Conservation (phyloP, 1,140 invertebrate genomes). For the Schlechtendalia chinensis region DNA sequence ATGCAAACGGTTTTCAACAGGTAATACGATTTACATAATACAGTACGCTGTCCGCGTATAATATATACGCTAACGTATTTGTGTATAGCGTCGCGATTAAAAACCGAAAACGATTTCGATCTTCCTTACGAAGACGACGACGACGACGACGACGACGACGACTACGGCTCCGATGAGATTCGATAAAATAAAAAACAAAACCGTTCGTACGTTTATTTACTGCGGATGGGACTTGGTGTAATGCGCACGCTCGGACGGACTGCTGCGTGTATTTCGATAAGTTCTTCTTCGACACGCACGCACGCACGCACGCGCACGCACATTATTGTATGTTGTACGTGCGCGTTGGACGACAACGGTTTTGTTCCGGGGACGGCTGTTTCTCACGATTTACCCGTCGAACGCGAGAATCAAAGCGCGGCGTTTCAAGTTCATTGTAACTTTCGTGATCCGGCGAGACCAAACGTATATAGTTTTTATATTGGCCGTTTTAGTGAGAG, state of each 20-base stretch:
- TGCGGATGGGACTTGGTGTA: background rate
- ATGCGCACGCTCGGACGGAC: too few species aligned
- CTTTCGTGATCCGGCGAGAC: too few species aligned
- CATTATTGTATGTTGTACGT: background rate
- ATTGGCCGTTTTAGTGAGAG: too few species aligned
- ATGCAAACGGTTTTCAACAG: conserved; percentile 45
- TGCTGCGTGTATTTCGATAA: background rate
- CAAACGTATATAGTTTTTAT: too few species aligned
- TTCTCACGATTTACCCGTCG: too few species aligned
- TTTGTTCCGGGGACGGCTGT: too few species aligned
- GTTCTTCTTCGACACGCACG: background rate
- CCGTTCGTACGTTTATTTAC: background rate
- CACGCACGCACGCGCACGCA: background rate
- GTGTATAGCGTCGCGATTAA: conserved; percentile 36
- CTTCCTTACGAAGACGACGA: background rate
- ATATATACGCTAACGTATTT: background rate
- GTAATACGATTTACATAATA: conserved; percentile 42
- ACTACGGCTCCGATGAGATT: background rate
- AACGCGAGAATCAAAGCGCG: too few species aligned
- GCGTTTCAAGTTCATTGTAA: too few species aligned
- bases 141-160: background rate
- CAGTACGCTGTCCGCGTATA: background rate
- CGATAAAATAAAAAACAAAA: conserved; percentile 26
- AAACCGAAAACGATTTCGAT: conserved; percentile 35
- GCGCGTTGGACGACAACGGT: too few species aligned